phyloP scores from a whole-genome alignment of 1,140 invertebrate genomes.

The Amphibalanus amphitrite region DNA sequence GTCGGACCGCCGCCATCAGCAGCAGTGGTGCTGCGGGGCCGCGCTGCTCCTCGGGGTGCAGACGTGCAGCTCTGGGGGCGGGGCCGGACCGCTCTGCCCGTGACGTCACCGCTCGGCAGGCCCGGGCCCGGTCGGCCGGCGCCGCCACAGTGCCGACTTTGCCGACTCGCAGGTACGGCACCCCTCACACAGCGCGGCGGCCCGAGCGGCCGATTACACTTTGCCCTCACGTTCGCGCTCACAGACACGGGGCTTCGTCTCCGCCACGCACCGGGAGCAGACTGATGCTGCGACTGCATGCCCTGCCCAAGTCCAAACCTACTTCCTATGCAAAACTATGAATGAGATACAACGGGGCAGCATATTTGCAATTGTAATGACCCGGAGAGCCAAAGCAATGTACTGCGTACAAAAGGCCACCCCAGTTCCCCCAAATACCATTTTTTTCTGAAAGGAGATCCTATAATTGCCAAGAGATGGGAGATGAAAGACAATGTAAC shows the following conservation, averaged over 20 bases:
- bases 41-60: too few relatives aligned
- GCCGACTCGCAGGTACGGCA: too few relatives aligned
- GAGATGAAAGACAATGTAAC: neutral
- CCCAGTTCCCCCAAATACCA: neutral
- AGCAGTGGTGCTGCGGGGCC: too few relatives aligned
- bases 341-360: neutral
- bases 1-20: too few relatives aligned
- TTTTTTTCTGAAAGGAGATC: neutral
- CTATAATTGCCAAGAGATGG: neutral
- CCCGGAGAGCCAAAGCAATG: neutral
- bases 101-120: neutral
- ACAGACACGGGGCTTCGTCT: neutral
- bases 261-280: neutral
- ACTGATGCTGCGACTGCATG: neutral
- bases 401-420: neutral
- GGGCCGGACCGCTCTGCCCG: too few relatives aligned
- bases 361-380: conserved; percentile 1
- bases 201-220: neutral
- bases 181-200: too few relatives aligned
- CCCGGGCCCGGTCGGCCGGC: too few relatives aligned
- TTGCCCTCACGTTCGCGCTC: neutral
- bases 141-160: neutral
- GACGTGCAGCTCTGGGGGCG: too few relatives aligned
- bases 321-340: conserved; percentile 1
- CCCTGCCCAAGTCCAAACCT: conserved; percentile 1